Evolutionary conservation across 2,888 invertebrate genomes (phyloP), one percentile per base, ranked within the genome.

Genomic region (Microdon myrmicae): DNA sequence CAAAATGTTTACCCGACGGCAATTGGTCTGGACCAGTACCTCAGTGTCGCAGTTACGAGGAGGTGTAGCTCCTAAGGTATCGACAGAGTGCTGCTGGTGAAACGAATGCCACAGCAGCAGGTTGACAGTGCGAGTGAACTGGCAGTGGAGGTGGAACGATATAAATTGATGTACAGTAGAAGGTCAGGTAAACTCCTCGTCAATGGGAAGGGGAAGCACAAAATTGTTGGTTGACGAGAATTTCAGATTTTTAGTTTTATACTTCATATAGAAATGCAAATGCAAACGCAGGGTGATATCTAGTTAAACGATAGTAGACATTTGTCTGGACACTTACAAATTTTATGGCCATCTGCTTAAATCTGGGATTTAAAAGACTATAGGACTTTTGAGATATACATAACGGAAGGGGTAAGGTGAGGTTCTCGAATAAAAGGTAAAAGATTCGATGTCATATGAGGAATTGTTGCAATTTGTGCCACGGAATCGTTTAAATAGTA

Each of bases 11-110:
- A 39, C 82, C 84, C 20, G 86, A 87, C 71, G 89, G 89, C 29
- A 84, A 84, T 69, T 89, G 89, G 89, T 87, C 87, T 10, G 83
- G 83, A 19, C 83, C 85, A 5, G 81, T 89, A 53, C 87, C 89
- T 9, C 85, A 85, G 59, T 89, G 88, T 74, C 84, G 85, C 68
- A 86, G 85, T 73, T 87, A 86, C 75, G 83, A 82, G 73, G 84
- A 85, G 67, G 83, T 85, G 75, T 84, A 82, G 81, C 73, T 73
- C 41, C 32, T 55, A 67, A 58, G 54, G 67, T 72, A 53, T 34
- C 45, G 54, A 59, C 54, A 55, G 47, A 66, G 53, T 48, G 66
- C 66, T 28, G 56, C 48, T 31, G 59, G 54, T 20, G 59, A 59
- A 32, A 54, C 44, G 32, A 64, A 64, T 47, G 58, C 37, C 35